Percentiles rank a stretch among this genome's conserved stretches.
Evolutionary conservation across 2,888 invertebrate species (phyloP).

Genomic region (Drosophila eohydei): DNA sequence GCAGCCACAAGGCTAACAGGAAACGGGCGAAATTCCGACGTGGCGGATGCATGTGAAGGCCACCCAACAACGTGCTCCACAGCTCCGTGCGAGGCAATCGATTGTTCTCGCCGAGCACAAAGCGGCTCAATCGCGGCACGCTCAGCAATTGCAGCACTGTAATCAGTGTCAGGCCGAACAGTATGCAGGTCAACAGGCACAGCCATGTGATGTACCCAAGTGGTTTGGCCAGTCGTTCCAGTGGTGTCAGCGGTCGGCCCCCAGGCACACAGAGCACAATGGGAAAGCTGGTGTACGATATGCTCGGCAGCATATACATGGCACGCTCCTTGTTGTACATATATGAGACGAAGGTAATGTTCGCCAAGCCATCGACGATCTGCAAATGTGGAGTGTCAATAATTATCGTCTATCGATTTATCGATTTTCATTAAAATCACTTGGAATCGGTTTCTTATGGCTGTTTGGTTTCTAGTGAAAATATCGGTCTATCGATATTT

Average conservation of each 20-base stretch:
- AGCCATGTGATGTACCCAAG: conserved; percentile 78
- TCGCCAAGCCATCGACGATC: conserved; percentile 74
- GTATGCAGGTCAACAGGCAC: conserved; percentile 64
- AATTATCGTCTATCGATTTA: neutral
- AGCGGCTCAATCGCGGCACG: conserved; percentile 32
- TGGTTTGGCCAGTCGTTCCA: conserved; percentile 75
- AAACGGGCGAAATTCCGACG: conserved; percentile 79
- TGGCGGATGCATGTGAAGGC: conserved; percentile 59
- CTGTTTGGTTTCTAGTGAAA: too few relatives aligned
- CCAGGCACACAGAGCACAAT: conserved; percentile 73
- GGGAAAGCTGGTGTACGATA: conserved; percentile 70
- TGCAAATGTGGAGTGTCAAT: conserved; percentile 19
- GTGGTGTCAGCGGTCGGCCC: conserved; percentile 67
- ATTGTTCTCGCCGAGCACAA: conserved; percentile 75
- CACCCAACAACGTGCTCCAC: conserved; percentile 69
- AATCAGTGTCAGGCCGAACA: conserved; percentile 60
- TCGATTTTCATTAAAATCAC: neutral
- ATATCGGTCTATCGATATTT: too few relatives aligned
- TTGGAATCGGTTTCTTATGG: neutral
- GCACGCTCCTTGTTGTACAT: conserved; percentile 65
- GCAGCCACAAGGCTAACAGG: conserved; percentile 77
- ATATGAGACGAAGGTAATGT: conserved; percentile 72
- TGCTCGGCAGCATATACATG: conserved; percentile 67
- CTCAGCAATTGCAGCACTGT: conserved; percentile 31
- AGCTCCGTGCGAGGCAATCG: conserved; percentile 69